These are phyloP conservation scores for Neotragus moschatus DNA, from an alignment of 2,113 vertebrate genomes.

Conservation along the genomic window DNA sequence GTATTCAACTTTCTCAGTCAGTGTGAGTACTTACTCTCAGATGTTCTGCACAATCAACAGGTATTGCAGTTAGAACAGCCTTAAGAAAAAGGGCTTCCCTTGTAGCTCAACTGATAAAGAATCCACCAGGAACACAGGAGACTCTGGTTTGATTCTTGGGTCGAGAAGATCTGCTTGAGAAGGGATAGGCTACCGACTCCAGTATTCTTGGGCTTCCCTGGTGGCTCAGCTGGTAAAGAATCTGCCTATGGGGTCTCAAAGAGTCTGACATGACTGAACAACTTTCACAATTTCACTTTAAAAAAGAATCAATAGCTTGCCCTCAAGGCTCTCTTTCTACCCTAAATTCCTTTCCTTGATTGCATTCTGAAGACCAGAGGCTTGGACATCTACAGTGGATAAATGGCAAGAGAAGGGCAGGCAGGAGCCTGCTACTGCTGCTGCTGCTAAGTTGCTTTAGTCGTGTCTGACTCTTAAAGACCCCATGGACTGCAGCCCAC, in stretches of 20 bases:
- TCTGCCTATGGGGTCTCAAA: not conserved
- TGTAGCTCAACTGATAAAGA: not conserved
- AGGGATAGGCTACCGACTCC: not conserved
- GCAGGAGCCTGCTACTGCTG: no score
- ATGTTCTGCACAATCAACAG: not conserved
- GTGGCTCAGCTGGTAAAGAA: not conserved
- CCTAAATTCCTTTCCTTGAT: not conserved
- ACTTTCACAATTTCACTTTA: not conserved
- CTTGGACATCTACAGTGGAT: not conserved
- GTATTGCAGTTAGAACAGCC: not conserved
- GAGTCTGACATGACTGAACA: not conserved
- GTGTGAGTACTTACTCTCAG: not conserved
- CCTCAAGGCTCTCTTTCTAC: not conserved
- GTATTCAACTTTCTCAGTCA: not conserved
- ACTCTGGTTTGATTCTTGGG: not conserved
- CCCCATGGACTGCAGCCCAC: no score
- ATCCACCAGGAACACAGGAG: not conserved
- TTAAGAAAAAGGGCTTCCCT: not conserved
- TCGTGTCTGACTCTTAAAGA: rapidly evolving
- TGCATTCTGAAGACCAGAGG: not conserved
- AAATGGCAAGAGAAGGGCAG: not conserved
- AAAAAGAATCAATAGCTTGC: not conserved
- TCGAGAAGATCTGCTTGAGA: not conserved
- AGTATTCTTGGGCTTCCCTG: not conserved
- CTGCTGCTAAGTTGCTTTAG: no score